A percentile compares a stretch with the other conserved stretches of the same genome.
Conservation (phyloP, 2,797 vertebrate species). For the Chiloscyllium punctatum region DNA sequence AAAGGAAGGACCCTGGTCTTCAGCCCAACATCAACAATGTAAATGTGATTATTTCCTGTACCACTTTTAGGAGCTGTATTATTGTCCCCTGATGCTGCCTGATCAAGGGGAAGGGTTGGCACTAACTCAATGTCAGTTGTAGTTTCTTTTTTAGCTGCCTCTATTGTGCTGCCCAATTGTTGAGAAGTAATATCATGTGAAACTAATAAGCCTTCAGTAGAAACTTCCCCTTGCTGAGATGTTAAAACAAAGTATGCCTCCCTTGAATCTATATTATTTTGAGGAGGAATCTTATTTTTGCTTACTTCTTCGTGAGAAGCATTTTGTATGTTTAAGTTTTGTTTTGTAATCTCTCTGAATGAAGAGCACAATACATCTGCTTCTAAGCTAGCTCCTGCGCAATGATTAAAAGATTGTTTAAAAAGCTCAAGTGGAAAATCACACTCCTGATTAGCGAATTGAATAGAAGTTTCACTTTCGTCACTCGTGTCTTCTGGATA, state of each 20-base stretch:
- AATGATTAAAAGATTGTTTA: background rate
- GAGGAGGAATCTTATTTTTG: background rate
- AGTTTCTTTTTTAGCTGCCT: background rate
- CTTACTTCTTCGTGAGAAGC: background rate
- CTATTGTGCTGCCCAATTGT: background rate
- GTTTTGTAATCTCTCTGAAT: background rate
- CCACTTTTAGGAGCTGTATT: background rate
- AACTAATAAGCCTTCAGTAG: background rate
- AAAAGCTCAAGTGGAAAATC: background rate
- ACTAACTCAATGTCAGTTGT: background rate
- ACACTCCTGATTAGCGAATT: background rate
- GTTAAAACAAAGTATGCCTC: background rate
- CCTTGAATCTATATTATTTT: background rate
- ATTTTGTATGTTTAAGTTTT: conserved; percentile 2
- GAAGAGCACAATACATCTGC: background rate
- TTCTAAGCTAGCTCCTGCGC: background rate
- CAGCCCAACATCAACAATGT: background rate
- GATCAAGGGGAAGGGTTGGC: background rate
- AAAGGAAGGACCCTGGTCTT: background rate
- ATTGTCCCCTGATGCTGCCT: background rate
- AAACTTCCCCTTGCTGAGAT: background rate
- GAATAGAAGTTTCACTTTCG: background rate
- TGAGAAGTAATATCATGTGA: background rate
- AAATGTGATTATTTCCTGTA: background rate
- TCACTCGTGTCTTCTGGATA: background rate